Evolutionary conservation across 2,113 vertebrate species (phyloP), one percentile per base, ranked within the genome.

Genomic region (Leptodactylus fuscus): DNA sequence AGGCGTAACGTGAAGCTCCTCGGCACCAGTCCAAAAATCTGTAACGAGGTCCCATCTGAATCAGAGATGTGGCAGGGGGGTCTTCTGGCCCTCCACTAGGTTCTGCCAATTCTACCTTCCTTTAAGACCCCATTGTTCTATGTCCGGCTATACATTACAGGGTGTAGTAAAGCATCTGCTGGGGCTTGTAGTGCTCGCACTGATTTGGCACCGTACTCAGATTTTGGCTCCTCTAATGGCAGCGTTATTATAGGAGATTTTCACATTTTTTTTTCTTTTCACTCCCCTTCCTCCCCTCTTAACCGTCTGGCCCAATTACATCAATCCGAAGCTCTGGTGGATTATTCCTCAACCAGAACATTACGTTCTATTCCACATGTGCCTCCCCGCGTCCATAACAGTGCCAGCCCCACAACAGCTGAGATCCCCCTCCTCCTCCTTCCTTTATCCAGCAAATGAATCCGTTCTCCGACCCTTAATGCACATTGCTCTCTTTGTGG

Each of bases 291-390:
- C 44, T 48, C 58, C 44, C 74, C 46, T 58, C 46, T 55, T 55
- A 38, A 36, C 83, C 12, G 75, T 55, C 83, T 78, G 83, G 60
- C 83, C 83, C 83, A 79, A 55, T 85, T 85, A 85, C 83, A 85
- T 85, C 75, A 85, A 62, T 78, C 60, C 18, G 46, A 79, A 32
- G 75, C 83, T 85, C 60, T 70, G 44, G 74, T 70, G 83, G 60
- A 85, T 85, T 85, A 85, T 79, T 79, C 48, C 48, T 70, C 62
- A 70, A 41, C 73, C 73, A 79, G 83, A 85, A 85, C 83, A 85
- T 85, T 85, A 79, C 83, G 83, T 85, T 85, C 83, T 78, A 5
- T 70, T 69, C 83, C 83, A 85, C 83, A 85, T 70, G 83, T 79
- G 75, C 46, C 75, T 53, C 46, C 24, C n/a, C 20, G 62, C 83